Percentiles rank a stretch among this genome's conserved stretches.
phyloP scores from a whole-genome alignment of 1,140 invertebrate genomes.

The Conus betulinus region DNA sequence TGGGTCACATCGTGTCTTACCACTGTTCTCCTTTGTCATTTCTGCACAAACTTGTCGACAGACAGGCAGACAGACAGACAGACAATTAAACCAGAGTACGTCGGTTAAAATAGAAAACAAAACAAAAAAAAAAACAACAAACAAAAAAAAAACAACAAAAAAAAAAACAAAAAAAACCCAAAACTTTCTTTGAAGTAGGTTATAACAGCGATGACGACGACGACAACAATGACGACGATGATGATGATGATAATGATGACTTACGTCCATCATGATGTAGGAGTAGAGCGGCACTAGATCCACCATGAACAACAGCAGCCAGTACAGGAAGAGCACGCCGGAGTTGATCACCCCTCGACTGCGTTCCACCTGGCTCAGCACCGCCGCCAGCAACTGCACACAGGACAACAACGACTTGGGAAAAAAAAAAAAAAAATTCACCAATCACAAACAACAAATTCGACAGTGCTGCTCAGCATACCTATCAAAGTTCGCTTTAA shows the following conservation, averaged over 20 bases:
- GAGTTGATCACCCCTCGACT: slow-evolving; percentile 50
- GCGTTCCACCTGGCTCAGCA: slow-evolving; percentile 50
- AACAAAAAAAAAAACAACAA: no score
- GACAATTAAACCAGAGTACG: neutral
- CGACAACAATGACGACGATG: neutral
- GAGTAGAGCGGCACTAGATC: slow-evolving; percentile 53
- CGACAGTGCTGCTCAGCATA: no score
- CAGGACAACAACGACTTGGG: neutral
- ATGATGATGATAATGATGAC: no score
- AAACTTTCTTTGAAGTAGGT: no score
- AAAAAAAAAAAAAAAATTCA: slow-evolving; percentile 22
- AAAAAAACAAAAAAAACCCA: no score
- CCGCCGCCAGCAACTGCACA: slow-evolving; percentile 46
- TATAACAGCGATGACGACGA: neutral
- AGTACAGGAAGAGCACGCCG: slow-evolving; percentile 59
- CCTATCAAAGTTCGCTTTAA: no score
- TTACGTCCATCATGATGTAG: slow-evolving; percentile 39
- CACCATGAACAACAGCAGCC: slow-evolving; percentile 50
- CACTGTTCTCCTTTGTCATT: no score
- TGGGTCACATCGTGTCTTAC: no score
- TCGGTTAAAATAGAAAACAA: no score
- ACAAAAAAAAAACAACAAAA: no score
- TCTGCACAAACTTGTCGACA: no score
- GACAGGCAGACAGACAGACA: neutral
- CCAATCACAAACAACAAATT: neutral